Base-by-base conservation (phyloP, 2,888 invertebrate species). In the Eupsilia transversa region DNA sequence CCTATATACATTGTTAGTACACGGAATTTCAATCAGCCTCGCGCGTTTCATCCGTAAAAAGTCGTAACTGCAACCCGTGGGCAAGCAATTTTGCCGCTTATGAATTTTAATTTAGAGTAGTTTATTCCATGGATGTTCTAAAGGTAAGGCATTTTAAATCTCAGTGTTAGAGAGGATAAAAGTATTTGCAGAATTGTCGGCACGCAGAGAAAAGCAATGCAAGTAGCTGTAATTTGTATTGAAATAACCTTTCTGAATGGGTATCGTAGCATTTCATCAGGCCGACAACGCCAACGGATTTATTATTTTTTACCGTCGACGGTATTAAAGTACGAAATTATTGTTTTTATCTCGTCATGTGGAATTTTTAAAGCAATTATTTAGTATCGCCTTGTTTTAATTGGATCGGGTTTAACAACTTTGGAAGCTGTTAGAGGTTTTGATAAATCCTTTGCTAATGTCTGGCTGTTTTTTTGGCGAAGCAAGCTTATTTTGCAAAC, bases 201-300 rank as follows among this genome's bases (percentile, higher is more conserved):
- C 94, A 93, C 90, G 94, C 94, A 91, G 91, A 89, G 94, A 91
- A 94, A 89, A 92, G 93, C 94, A 93, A 93, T 89, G 94, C 94
- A 94, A 96, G 96, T 95, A 94, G 94, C 94, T 92, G 95, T 94
- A 95, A 96, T 96, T 96, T 96, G 95, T 96, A 96, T 96, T 94
- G 94, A 94, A 96, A 96, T 96, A 96, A 94, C 94, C 93, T 93
- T 94, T 93, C 91, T 93, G 96, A 94, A 94, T 94, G 95, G 90
- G 93, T 94, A 95, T 95, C 94, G 94, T 93, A 92, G 94, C 94
- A 94, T 96, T 95, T 94, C 95, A 95, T 95, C 94, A 93, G 91
- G 86, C 92, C 89, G 90, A 85, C 89, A 87, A 90, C 91, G 91
- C 88, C 90, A 89, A 90, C 91, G 89, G 95, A 96, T 96, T 96